These are phyloP conservation scores for Chiloscyllium plagiosum DNA, from an alignment of 2,113 vertebrate species.

Conservation along the genomic window DNA sequence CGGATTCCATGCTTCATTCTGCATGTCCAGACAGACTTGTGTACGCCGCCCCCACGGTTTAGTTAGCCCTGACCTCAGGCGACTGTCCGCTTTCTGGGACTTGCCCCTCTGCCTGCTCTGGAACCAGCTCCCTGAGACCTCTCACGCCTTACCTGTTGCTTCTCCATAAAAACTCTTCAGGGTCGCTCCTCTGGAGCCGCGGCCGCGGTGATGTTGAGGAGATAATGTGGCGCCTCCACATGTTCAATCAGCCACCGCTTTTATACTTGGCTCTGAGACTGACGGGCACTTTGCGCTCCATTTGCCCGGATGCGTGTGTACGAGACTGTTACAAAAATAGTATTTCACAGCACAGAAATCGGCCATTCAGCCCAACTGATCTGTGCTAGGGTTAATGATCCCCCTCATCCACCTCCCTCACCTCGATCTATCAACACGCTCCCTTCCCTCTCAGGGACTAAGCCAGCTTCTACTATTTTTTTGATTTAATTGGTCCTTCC, in stretches of 20 bases:
- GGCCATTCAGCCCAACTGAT: neutral
- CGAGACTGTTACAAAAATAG: neutral
- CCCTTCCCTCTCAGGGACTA: neutral
- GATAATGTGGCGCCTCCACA: neutral
- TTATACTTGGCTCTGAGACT: neutral
- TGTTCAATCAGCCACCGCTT: no score
- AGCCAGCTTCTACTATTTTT: neutral
- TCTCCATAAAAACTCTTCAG: neutral
- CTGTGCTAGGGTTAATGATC: no score
- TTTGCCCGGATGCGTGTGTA: neutral
- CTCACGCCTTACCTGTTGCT: neutral
- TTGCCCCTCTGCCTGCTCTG: neutral
- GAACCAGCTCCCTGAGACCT: neutral
- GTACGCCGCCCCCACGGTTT: neutral
- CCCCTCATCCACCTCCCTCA: neutral
- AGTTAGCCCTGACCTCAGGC: neutral
- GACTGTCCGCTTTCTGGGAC: neutral
- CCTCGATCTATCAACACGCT: neutral
- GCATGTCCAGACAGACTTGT: neutral
- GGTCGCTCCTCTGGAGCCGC: neutral
- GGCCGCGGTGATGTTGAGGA: neutral
- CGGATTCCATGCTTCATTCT: neutral
- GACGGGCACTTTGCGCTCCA: neutral
- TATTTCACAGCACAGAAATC: neutral
- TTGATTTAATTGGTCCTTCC: neutral